These are phyloP conservation scores for Ethmia dodecea DNA, from an alignment of 2,888 invertebrate genomes.

Conservation along the genomic window DNA sequence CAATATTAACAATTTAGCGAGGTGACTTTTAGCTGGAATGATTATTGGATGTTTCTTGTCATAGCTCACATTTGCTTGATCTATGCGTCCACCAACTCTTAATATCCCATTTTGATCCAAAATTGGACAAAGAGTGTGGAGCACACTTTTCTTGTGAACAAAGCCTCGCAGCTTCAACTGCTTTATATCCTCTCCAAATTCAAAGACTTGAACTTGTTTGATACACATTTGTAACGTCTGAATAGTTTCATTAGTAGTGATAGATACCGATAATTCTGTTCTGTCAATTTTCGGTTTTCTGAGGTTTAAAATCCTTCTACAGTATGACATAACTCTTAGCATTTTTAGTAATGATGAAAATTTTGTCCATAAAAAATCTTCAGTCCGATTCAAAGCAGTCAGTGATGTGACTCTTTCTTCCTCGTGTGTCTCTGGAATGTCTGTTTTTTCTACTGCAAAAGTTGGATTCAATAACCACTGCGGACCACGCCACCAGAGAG, in stretches of 20 bases:
- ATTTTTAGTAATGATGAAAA: constrained; percentile 2
- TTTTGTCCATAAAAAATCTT: neutral
- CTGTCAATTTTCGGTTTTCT: neutral
- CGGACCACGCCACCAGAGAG: constrained; percentile 1
- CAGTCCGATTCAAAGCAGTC: neutral
- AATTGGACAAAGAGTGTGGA: neutral
- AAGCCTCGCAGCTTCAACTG: neutral
- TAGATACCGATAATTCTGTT: neutral
- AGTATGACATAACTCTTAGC: neutral
- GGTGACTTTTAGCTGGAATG: constrained; percentile 7
- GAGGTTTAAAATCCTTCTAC: neutral
- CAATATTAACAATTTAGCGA: constrained; percentile 12
- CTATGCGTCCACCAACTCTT: constrained; percentile 1
- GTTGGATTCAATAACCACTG: neutral
- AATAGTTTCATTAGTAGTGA: neutral
- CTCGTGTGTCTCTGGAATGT: neutral
- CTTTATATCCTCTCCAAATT: neutral
- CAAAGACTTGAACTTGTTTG: neutral
- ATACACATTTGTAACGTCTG: neutral
- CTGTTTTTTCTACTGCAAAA: neutral
- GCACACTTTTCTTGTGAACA: neutral
- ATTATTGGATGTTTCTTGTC: constrained; percentile 17
- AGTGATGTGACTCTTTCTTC: neutral
- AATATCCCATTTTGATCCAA: neutral
- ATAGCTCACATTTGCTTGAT: neutral